Percentiles rank a stretch among this genome's conserved stretches.
These are phyloP conservation scores for Brachycybe producta DNA, from an alignment of 2,888 invertebrate species.

Conservation along the genomic window DNA sequence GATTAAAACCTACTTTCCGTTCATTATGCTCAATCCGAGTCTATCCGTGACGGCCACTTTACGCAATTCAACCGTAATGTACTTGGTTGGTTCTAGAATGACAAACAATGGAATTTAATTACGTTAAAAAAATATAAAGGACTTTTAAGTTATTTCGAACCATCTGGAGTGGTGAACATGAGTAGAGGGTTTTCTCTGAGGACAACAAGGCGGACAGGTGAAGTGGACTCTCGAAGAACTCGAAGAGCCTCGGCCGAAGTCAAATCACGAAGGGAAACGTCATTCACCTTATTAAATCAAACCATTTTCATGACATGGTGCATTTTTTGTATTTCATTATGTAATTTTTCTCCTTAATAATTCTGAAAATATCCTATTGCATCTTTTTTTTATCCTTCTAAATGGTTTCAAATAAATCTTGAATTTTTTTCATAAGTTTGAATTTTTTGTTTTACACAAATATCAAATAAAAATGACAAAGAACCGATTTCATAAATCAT, in stretches of 20 bases:
- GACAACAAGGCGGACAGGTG: conserved; percentile 26
- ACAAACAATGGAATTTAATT: background rate
- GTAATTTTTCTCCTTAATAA: no score
- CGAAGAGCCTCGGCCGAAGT: conserved; percentile 23
- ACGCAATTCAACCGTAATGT: conserved; percentile 27
- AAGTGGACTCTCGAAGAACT: conserved; percentile 24
- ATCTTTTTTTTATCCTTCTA: no score
- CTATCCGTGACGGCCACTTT: conserved; percentile 26
- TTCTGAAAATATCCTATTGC: no score
- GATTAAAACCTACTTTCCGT: conserved; percentile 22
- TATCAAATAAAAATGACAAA: no score
- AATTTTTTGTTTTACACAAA: no score
- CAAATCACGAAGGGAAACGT: conserved; percentile 25
- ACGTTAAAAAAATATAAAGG: background rate
- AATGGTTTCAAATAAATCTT: no score
- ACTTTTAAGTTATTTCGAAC: conserved; percentile 17
- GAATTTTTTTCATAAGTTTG: no score
- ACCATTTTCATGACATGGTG: no score
- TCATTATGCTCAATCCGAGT: conserved; percentile 27
- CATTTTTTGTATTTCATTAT: no score
- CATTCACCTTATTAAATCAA: conserved; percentile 25
- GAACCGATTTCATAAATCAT: no score
- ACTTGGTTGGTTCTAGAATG: conserved; percentile 24
- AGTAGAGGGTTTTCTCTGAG: conserved; percentile 27
- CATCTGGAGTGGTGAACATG: conserved; percentile 26